A percentile compares a stretch with the other conserved stretches of the same genome.
Conservation (phyloP, 1,140 invertebrate species). For the Zaprionus tsacasi region DNA sequence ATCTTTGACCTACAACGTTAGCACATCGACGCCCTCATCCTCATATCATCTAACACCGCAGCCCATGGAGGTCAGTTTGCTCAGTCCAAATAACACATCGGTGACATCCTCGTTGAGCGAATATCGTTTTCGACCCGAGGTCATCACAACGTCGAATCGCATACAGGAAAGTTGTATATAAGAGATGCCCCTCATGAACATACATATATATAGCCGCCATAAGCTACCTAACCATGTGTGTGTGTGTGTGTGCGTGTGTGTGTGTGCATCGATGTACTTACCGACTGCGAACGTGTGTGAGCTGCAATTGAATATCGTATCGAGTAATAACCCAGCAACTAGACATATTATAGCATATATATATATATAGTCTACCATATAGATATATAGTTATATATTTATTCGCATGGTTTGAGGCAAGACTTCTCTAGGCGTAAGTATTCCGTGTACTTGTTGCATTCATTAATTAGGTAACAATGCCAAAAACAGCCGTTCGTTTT, state of each 20-base stretch:
- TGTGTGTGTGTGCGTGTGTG: neutral
- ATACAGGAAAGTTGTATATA: slow-evolving; percentile 95
- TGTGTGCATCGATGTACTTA: slow-evolving; percentile 46
- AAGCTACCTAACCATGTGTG: neutral
- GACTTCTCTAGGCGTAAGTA: slow-evolving; percentile 77
- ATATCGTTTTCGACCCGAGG: slow-evolving; percentile 89
- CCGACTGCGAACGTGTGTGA: slow-evolving; percentile 45
- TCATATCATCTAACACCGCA: slow-evolving; percentile 82
- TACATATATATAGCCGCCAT: neutral
- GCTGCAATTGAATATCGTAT: slow-evolving; percentile 54
- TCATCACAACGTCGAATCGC: slow-evolving; percentile 92
- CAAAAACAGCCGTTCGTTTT: slow-evolving; percentile 67
- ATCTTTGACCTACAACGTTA: slow-evolving; percentile 66
- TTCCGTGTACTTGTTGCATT: slow-evolving; percentile 70
- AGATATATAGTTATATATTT: slow-evolving; percentile 31
- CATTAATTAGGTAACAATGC: slow-evolving; percentile 51
- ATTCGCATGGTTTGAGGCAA: slow-evolving; percentile 81
- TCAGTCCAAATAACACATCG: slow-evolving; percentile 84
- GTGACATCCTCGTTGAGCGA: slow-evolving; percentile 87
- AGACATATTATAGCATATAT: slow-evolving; percentile 40
- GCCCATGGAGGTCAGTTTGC: slow-evolving; percentile 83
- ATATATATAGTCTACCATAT: slow-evolving; percentile 26
- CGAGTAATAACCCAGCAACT: slow-evolving; percentile 71
- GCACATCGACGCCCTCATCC: slow-evolving; percentile 77
- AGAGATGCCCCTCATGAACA: slow-evolving; percentile 56